Conservation (phyloP, 1,140 invertebrate genomes). For the Drosophila prosaltans region DNA sequence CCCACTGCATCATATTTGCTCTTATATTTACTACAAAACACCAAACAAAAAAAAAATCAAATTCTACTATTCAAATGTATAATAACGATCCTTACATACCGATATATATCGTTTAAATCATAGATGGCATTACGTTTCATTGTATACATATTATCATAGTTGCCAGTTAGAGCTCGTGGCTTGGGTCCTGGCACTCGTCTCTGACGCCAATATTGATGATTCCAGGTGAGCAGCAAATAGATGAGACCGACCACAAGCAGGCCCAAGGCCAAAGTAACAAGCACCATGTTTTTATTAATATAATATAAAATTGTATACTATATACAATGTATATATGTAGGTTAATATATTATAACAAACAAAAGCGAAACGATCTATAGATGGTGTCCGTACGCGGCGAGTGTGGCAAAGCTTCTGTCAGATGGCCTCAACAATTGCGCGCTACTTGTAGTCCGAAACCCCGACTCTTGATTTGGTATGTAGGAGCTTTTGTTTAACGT, state of each 20-base stretch:
- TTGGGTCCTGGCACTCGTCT: conserved; percentile 69
- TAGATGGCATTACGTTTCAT: conserved; percentile 56
- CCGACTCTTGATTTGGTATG: neutral
- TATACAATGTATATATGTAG: too few relatives aligned
- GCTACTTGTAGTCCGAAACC: conserved; percentile 25
- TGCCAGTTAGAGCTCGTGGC: conserved; percentile 67
- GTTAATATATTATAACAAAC: too few relatives aligned
- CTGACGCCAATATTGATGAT: conserved; percentile 78
- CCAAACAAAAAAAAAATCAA: too few relatives aligned
- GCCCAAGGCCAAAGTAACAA: conserved; percentile 48
- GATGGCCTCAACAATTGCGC: neutral
- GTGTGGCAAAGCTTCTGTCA: conserved; percentile 12
- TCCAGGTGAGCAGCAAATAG: conserved; percentile 76
- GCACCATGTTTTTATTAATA: conserved; percentile 26
- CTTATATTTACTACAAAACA: conserved; percentile 51
- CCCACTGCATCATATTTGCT: conserved; percentile 69
- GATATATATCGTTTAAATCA: conserved; percentile 66
- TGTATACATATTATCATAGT: conserved; percentile 55
- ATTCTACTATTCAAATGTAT: neutral
- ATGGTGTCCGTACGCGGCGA: neutral
- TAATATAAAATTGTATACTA: too few relatives aligned
- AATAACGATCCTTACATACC: conserved; percentile 26
- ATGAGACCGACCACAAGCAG: conserved; percentile 35
- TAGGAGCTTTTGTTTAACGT: neutral
- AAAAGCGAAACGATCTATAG: neutral